Evolutionary conservation across 2,888 invertebrate genomes (phyloP), one percentile per base, ranked within the genome.

Genomic region (Pristionchus mayeri): DNA sequence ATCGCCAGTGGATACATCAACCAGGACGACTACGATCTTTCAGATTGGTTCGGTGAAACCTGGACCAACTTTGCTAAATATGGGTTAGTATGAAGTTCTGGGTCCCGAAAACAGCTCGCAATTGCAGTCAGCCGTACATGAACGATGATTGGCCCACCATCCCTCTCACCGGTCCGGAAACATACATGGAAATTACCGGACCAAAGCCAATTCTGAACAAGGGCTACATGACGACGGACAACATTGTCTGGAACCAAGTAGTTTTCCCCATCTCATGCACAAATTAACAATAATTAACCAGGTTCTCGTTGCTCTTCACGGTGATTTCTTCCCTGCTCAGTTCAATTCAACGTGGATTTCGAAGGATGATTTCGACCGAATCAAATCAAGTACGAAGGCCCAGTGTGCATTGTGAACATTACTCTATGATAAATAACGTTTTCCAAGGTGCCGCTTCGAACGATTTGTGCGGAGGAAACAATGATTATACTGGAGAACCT

Each of bases 51-150:
- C 34, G 86, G 86, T 30, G 63, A 75, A 40, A 86, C 80, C 7
- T 86, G 86, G 86, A 86, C 86, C 2, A 84, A 86, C 71, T 86
- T 86, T 24, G 86, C 86, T 7, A 76, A 84, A 76, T 84, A 78
- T 13, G 78, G 84, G 84, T 44, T 44, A 44, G 44, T 6, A 13
- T 44, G 44, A 44, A 13, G 44, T 6, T 9, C 6, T 44, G 44
- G 44, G 44, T 44, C 7, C 6, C 13, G 44, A 13, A 44, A 9
- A 44, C 13, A 9, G 6, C 7, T 44, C 44, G 6, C 44, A 44
- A 9, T 44, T 63, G 2, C 24, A 71, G 71, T 2, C 71, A 13
- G 1, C 81, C 81, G 30, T 34, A 60, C 21, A 24, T 34, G 11
- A 50, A 60, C 24, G 63, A 82, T 30, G 34, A 44, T 2, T 82